These are phyloP conservation scores for Heliconius aoede DNA, from an alignment of 2,888 invertebrate genomes.

Conservation along the genomic window DNA sequence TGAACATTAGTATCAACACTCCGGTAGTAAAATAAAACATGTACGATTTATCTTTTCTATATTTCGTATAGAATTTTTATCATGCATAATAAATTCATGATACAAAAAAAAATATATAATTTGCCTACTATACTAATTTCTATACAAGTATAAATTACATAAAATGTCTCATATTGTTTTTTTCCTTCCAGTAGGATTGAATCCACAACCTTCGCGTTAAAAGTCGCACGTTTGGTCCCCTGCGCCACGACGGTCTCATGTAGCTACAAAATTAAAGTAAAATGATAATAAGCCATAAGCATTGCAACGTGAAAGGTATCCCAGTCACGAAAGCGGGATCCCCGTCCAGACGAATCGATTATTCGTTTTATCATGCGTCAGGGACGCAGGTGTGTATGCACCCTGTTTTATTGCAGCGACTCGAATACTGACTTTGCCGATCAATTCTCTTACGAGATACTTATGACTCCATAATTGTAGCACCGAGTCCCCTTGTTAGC, in stretches of 20 bases:
- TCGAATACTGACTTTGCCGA: constrained; percentile 33
- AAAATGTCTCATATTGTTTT: too few species aligned
- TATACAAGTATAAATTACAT: too few species aligned
- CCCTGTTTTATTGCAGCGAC: constrained; percentile 59
- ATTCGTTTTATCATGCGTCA: constrained; percentile 64
- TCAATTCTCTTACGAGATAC: constrained; percentile 37
- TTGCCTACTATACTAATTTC: too few species aligned
- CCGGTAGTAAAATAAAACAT: too few species aligned
- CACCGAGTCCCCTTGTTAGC: constrained; percentile 11
- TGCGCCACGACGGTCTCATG: neutral
- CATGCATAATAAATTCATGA: too few species aligned
- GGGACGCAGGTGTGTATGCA: constrained; percentile 66
- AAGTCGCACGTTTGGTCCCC: too few species aligned
- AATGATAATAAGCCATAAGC: constrained; percentile 44
- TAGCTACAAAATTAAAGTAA: neutral
- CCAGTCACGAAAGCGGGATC: constrained; percentile 69
- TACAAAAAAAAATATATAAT: too few species aligned
- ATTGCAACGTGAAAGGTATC: constrained; percentile 66
- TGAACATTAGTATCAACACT: too few species aligned
- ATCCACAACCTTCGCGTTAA: too few species aligned
- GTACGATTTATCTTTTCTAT: too few species aligned
- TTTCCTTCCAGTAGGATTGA: too few species aligned
- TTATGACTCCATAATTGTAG: constrained; percentile 28
- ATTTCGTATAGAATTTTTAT: too few species aligned
- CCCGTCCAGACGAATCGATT: constrained; percentile 79